These are phyloP conservation scores for Anguilla anguilla DNA, from an alignment of 2,797 vertebrate species.

Conservation along the genomic window DNA sequence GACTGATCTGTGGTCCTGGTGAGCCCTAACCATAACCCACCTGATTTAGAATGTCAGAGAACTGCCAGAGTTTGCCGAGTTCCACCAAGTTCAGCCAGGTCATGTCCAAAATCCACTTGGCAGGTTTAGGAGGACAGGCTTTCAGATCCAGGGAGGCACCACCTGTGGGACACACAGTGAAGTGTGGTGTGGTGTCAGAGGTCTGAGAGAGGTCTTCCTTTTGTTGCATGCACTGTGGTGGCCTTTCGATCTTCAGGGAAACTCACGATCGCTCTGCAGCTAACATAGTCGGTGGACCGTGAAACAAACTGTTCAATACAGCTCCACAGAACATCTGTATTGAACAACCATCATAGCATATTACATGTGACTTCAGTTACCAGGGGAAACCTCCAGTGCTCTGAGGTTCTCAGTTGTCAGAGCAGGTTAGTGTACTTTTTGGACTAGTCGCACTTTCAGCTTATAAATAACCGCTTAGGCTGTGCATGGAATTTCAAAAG, in stretches of 20 bases:
- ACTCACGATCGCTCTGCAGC: not conserved
- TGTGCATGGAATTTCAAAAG: not conserved
- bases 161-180: conserved; percentile 65
- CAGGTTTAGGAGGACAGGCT: conserved; percentile 87
- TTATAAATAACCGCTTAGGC: not conserved
- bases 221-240: not conserved
- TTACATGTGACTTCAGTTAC: not conserved
- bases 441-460: not conserved
- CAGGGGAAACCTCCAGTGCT: conserved; percentile 4
- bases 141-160: conserved; percentile 94
- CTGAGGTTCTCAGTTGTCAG: conserved; percentile 13
- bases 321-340: not conserved
- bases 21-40: conserved; percentile 61
- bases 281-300: conserved; percentile 2
- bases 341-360: conserved; percentile 2
- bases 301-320: not conserved
- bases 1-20: not conserved
- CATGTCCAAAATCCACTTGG: conserved; percentile 96
- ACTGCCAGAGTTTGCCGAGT: conserved; percentile 89
- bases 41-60: conserved; percentile 88
- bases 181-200: not conserved
- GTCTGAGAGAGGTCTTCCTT: not conserved
- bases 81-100: conserved; percentile 96
- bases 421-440: not conserved
- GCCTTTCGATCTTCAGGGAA: conserved; percentile 3